A percentile compares a stretch with the other conserved stretches of the same genome.
Evolutionary conservation across 1,140 invertebrate genomes (phyloP).

Genomic region (Sminthurides bifidus): DNA sequence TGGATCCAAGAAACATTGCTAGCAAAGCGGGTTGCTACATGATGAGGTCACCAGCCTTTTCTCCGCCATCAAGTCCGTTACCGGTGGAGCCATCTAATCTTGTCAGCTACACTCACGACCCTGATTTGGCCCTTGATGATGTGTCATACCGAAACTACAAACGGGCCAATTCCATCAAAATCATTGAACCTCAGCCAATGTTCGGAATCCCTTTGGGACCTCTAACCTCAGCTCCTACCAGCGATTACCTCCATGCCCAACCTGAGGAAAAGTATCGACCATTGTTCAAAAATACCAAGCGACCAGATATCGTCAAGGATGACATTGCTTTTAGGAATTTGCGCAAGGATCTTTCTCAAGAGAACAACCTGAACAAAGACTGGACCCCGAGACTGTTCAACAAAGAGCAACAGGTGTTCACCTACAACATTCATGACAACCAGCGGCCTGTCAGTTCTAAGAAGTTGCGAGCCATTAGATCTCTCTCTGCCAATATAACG

Average conservation of each 20-base stretch:
- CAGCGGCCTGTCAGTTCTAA: slow-evolving; percentile 40
- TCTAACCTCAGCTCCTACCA: slow-evolving; percentile 56
- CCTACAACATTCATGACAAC: slow-evolving; percentile 10
- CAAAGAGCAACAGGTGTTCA: slow-evolving; percentile 13
- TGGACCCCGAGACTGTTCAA: slow-evolving; percentile 34
- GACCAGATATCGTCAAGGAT: slow-evolving; percentile 70
- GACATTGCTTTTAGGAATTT: slow-evolving; percentile 72
- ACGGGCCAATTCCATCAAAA: slow-evolving; percentile 47
- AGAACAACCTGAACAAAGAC: slow-evolving; percentile 33
- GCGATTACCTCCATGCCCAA: slow-evolving; percentile 67
- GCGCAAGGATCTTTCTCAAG: slow-evolving; percentile 52
- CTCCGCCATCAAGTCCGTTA: slow-evolving; percentile 32
- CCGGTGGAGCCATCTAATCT: slow-evolving; percentile 3
- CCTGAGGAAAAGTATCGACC: slow-evolving; percentile 48
- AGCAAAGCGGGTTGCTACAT: slow-evolving; percentile 59
- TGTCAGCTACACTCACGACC: slow-evolving; percentile 44
- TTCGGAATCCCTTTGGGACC: slow-evolving; percentile 79
- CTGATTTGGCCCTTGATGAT: slow-evolving; percentile 70
- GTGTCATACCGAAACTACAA: slow-evolving; percentile 66
- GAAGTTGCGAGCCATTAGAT: slow-evolving; percentile 56
- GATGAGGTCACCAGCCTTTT: slow-evolving; percentile 52
- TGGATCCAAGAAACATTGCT: slow-evolving; percentile 35
- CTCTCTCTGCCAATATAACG: slow-evolving; percentile 66
- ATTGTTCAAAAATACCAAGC: slow-evolving; percentile 49
- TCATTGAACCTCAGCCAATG: slow-evolving; percentile 59